Evolutionary conservation across 2,797 vertebrate species (phyloP), one percentile per base, ranked within the genome.

Genomic region (Mastacembelus armatus): DNA sequence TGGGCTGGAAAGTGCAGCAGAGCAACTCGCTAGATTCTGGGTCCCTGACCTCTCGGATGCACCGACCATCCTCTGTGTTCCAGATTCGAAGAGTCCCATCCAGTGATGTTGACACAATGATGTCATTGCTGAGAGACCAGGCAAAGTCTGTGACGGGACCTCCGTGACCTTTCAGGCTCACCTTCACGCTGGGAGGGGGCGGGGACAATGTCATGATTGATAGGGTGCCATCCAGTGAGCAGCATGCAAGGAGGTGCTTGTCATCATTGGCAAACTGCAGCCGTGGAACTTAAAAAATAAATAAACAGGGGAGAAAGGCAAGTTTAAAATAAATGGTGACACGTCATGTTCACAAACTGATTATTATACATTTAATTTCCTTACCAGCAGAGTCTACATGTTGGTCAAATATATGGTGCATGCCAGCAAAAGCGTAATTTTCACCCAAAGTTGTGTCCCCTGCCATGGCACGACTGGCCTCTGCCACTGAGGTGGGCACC

Each of bases 381-480:
- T 54, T 59, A 97, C 96, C 96, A 48, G 96, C 96, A 36, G 95
- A 95, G 78, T 98, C 96, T 5, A 95, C 95, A n/a, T 98, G 97
- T 79, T 98, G 97, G 89, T 98, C 97, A 50, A 98, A 98, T 85
- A 98, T 96, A 80, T 98, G 97, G 83, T 96, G 96, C 95, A 98
- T 98, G 70, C 97, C 97, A 2, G 96, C 96, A 60, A 98, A 98
- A 30, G 97, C 97, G 22, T 98, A 98, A 78, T 98, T 98, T 90
- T 98, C 96, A 39, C 96, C 96, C 83, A 98, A 74, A 0, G 95
- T 97, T 0, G 96, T 98, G 89, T 98, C 97, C 0, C 96, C 97
- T 0, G 97, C 97, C 96, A 98, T 98, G 59, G 97, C 96, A 0
- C 96, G 94, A 80, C 97, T 98, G 2, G 97, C 96, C 88, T 98